Base-by-base conservation (phyloP, 92 coral and sea anemone species). In the Porites evermanni region DNA sequence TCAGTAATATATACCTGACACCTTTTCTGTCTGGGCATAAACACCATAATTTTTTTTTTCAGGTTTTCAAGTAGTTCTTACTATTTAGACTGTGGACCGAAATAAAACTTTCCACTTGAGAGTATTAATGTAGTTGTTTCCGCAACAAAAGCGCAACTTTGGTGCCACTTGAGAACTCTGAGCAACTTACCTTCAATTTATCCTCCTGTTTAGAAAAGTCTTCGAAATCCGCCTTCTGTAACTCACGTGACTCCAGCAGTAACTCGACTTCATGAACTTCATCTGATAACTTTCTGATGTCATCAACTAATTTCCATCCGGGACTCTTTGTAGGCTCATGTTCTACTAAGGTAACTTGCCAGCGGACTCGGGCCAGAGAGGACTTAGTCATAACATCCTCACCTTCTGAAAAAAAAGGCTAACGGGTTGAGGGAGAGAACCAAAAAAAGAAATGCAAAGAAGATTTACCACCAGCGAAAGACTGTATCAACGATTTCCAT, bases 171-270 rank as follows among this genome's bases (percentile, higher is more conserved):
- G 61, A 14, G 16, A 56, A 56, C 61, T 56, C 12, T 11, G 61
- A 10, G 44, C 17, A 2, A 17, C 93, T 47, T 52, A 94, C 98
- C 96, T 96, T 95, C 59, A 96, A 82, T 17, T 93, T 96, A 74
- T 97, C 99, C 72, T 97, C 99, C 76, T 97, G 99, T 77, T 91
- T 93, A 44, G 99, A 97, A 88, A 97, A 95, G 75, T 97, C 98
- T 83, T 97, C 99, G 64, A 91, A 97, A 63, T 97, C 97, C 29
- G 97, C 95, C 44, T 98, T 96, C 75, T 95, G 96, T 26, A 97
- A 88, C 63, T 95, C 99, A 20, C 96, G 91, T 7, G 99, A 95
- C 69, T 90, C 91, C 52, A 97, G 79, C 51, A 88, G 83, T 60
- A 82, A 67, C 74, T 93, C 98, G 8, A 90, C 93, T 77, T 87